Percentiles rank a stretch among this genome's conserved stretches.
These are phyloP conservation scores for Ptychadena robeensis DNA, from an alignment of 2,797 vertebrate genomes.

Conservation along the genomic window DNA sequence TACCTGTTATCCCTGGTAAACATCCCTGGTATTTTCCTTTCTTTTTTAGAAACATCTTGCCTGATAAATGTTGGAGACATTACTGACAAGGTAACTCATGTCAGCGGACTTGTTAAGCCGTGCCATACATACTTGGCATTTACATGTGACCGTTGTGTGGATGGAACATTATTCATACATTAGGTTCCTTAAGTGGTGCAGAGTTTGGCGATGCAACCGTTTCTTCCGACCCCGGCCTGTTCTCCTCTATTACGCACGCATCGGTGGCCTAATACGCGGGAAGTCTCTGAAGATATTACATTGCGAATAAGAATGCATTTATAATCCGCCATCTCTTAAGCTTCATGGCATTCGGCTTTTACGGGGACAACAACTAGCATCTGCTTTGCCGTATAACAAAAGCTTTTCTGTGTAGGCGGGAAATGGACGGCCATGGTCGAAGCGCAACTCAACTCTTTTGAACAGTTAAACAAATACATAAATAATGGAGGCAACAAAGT, in stretches of 20 bases:
- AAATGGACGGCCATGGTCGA: no score
- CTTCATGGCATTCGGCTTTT: slow-evolving; percentile 68
- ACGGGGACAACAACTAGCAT: slow-evolving; percentile 66
- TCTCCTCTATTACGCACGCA: slow-evolving; percentile 69
- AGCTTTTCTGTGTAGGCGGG: no score
- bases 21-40: slow-evolving; percentile 64
- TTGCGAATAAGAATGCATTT: slow-evolving; percentile 69
- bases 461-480: no score
- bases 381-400: slow-evolving; percentile 55
- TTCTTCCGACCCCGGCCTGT: slow-evolving; percentile 68
- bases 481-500: no score
- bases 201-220: slow-evolving; percentile 65
- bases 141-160: slow-evolving; percentile 67
- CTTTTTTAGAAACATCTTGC: slow-evolving; percentile 69
- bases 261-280: slow-evolving; percentile 67
- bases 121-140: slow-evolving; percentile 69
- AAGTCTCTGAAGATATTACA: slow-evolving; percentile 64
- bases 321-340: slow-evolving; percentile 70
- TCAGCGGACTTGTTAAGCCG: slow-evolving; percentile 66
- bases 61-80: slow-evolving; percentile 72
- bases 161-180: slow-evolving; percentile 72
- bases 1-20: not conserved
- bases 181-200: slow-evolving; percentile 67
- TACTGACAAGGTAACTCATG: slow-evolving; percentile 68
- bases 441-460: no score